Percentiles rank a stretch among this genome's conserved stretches.
These are phyloP conservation scores for Cichladusa arquata DNA, from an alignment of 2,113 vertebrate genomes.

Conservation along the genomic window DNA sequence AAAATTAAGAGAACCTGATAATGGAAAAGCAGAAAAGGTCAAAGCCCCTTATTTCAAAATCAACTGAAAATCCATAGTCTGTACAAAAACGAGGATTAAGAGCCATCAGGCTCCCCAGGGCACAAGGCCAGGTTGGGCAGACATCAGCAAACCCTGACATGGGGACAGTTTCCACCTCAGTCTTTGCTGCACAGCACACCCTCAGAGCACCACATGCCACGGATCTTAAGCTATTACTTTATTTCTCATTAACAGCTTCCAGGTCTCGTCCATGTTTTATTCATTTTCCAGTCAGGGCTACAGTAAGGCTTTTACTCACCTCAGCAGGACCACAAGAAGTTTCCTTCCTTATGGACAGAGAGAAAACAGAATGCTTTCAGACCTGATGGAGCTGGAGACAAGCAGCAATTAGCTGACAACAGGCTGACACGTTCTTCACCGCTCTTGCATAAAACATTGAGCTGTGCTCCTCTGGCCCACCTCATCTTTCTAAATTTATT, in stretches of 20 bases:
- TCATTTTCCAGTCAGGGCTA: conserved; percentile 9
- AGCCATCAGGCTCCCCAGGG: neutral
- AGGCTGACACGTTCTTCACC: neutral
- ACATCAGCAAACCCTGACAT: neutral
- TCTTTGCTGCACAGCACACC: neutral
- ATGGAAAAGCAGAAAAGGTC: neutral
- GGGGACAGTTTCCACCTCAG: neutral
- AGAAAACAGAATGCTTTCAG: conserved; percentile 44
- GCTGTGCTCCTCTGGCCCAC: neutral
- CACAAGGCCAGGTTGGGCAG: neutral
- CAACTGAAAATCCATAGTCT: neutral
- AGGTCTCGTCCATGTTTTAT: neutral
- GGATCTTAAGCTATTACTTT: neutral
- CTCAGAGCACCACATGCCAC: neutral
- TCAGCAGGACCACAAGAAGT: conserved; percentile 41
- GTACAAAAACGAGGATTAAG: neutral
- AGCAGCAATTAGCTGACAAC: conserved; percentile 34
- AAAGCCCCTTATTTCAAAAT: neutral
- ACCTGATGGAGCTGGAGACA: conserved; percentile 8
- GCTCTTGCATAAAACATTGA: conserved; percentile 37
- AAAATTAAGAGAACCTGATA: neutral
- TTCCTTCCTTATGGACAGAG: conserved; percentile 30
- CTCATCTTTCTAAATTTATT: neutral
- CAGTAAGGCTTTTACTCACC: conserved; percentile 30
- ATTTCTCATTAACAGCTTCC: conserved; percentile 20